phyloP scores from a whole-genome alignment of 2,888 invertebrate species.

The Nyleta sp. region DNA sequence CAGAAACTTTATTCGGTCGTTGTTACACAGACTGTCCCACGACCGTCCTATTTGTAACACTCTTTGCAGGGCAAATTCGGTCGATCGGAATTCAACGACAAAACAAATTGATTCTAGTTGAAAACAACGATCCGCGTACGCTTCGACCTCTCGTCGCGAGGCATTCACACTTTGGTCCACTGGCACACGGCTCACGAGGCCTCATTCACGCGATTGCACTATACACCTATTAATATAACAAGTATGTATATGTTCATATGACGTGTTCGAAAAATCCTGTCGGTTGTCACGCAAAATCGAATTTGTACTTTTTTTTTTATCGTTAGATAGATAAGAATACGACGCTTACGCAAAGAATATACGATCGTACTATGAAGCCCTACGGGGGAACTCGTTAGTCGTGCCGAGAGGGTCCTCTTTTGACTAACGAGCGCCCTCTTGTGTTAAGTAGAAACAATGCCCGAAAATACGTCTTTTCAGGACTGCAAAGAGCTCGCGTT shows the following conservation, averaged over 20 bases:
- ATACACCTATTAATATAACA: slow-evolving; percentile 80
- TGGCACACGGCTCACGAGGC: slow-evolving; percentile 75
- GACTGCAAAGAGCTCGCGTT: slow-evolving; percentile 77
- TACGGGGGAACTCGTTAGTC: no score
- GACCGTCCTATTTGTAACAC: no score
- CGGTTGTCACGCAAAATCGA: slow-evolving; percentile 78
- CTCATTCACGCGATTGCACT: slow-evolving; percentile 80
- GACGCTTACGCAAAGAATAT: slow-evolving; percentile 73
- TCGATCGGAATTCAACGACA: slow-evolving; percentile 23
- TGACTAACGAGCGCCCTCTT: slow-evolving; percentile 67
- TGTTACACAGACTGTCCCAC: no score
- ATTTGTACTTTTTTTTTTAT: slow-evolving; percentile 78
- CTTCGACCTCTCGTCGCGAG: slow-evolving; percentile 65
- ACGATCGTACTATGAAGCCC: slow-evolving; percentile 76
- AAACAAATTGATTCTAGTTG: slow-evolving; percentile 29
- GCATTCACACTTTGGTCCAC: slow-evolving; percentile 81
- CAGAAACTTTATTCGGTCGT: slow-evolving; percentile 67
- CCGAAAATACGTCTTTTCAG: slow-evolving; percentile 74
- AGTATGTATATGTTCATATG: slow-evolving; percentile 76
- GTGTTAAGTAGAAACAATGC: slow-evolving; percentile 78
- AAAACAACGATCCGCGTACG: slow-evolving; percentile 37
- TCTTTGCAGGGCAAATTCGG: slow-evolving; percentile 1
- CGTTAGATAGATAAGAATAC: slow-evolving; percentile 72
- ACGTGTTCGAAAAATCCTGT: slow-evolving; percentile 78
- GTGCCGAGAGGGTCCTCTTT: no score